Percentiles rank a stretch among this genome's conserved stretches.
Evolutionary conservation across 1,140 invertebrate species (phyloP).

Genomic region (Dendroctonus valens): DNA sequence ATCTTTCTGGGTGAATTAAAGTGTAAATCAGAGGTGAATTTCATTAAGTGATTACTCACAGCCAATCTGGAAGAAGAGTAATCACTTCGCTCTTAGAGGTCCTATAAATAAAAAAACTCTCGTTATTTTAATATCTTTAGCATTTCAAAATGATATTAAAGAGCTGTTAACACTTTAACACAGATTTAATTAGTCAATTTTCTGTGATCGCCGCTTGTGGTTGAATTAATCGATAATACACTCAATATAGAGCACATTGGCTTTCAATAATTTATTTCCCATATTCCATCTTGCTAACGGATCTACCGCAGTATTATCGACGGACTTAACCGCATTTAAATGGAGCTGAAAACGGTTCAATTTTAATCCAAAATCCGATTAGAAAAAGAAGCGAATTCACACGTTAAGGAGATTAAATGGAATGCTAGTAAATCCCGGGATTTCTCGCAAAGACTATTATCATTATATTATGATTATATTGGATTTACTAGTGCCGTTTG

Average conservation of each 20-base stretch:
- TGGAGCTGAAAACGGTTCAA: conserved; percentile 27
- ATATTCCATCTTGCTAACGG: not conserved
- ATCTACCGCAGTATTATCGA: not conserved
- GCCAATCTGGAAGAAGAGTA: no score
- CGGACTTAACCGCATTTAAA: not conserved
- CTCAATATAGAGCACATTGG: not conserved
- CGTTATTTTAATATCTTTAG: no score
- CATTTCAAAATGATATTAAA: no score
- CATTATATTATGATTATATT: conserved; percentile 53
- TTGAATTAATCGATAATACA: no score
- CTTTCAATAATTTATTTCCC: not conserved
- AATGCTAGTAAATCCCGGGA: conserved; percentile 50
- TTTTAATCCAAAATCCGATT: conserved; percentile 43
- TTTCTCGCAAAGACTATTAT: conserved; percentile 51
- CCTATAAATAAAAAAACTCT: no score
- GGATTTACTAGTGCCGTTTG: conserved; percentile 49
- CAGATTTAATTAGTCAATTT: no score
- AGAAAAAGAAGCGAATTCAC: conserved; percentile 51
- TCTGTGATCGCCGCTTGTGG: no score
- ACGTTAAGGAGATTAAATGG: conserved; percentile 51
- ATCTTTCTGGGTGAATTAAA: no score
- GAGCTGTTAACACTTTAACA: no score
- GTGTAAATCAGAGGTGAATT: no score
- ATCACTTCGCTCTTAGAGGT: no score
- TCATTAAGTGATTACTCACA: no score